Percentiles rank a stretch among this genome's conserved stretches.
Conservation (phyloP, 2,888 invertebrate genomes). For the Xanthia togata region DNA sequence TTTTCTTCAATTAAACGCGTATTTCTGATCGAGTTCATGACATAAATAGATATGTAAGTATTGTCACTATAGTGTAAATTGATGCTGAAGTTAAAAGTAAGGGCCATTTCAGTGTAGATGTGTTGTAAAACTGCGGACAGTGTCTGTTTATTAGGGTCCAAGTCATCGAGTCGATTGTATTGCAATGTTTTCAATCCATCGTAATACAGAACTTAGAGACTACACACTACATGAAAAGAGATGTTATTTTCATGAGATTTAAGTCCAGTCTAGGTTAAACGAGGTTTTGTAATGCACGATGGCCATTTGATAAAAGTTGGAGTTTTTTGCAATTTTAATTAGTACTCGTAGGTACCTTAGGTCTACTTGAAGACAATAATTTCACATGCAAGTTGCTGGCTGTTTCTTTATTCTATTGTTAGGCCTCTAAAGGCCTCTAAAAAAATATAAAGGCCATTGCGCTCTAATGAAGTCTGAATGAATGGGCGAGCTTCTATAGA, state of each 20-base stretch:
- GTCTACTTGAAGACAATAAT: background rate
- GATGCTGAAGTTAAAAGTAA: conserved; percentile 37
- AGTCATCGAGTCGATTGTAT: conserved; percentile 18
- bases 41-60: conserved; percentile 6
- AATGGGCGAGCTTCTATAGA: background rate
- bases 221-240: background rate
- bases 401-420: background rate
- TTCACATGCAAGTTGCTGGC: background rate
- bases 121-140: conserved; percentile 40
- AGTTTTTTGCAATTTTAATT: background rate
- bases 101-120: conserved; percentile 34
- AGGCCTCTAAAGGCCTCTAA: too few species aligned
- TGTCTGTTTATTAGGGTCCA: conserved; percentile 45
- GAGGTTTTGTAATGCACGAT: background rate
- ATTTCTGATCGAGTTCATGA: background rate
- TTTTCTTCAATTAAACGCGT: too few species aligned
- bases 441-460: background rate
- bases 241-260: background rate
- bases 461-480: background rate
- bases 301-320: too few species aligned
- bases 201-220: background rate
- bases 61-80: conserved; percentile 47
- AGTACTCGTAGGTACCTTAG: too few species aligned
- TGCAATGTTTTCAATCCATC: background rate
- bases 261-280: background rate